Evolutionary conservation across 2,113 vertebrate genomes (phyloP).

Genomic region (Pseudorasbora parva): DNA sequence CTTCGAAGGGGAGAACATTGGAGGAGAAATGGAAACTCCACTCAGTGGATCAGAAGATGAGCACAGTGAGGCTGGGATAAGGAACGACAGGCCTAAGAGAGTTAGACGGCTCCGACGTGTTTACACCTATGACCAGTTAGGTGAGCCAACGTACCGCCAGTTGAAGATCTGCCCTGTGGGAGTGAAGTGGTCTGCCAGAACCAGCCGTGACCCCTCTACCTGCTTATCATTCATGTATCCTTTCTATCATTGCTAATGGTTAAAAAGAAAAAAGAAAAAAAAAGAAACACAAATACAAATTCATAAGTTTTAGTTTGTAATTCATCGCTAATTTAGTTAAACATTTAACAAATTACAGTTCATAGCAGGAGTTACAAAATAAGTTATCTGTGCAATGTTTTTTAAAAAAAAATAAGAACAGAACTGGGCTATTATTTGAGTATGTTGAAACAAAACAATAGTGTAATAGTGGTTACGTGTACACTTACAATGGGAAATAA

Average conservation of each 20-base stretch:
- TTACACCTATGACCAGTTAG: conserved; percentile 50
- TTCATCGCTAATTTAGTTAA: neutral
- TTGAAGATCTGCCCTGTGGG: too few relatives aligned
- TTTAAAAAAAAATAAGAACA: neutral
- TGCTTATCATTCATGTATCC: neutral
- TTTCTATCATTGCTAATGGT: neutral
- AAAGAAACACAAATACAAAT: neutral
- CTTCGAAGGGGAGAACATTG: neutral
- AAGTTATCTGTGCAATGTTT: neutral
- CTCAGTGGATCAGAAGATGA: neutral
- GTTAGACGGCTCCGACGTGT: conserved; percentile 27
- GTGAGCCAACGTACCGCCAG: conserved; percentile 36
- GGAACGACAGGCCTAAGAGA: conserved; percentile 19
- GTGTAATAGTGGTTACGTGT: too few relatives aligned
- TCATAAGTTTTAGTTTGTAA: neutral
- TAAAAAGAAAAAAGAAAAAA: too few relatives aligned
- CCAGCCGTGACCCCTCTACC: too few relatives aligned
- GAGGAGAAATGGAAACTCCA: neutral
- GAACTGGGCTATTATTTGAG: too few relatives aligned
- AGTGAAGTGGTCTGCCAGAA: too few relatives aligned
- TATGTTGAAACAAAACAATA: too few relatives aligned
- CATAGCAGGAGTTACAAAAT: neutral
- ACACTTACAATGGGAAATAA: too few relatives aligned
- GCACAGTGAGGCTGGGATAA: conserved; percentile 11
- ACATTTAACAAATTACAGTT: neutral